A percentile compares a stretch with the other conserved stretches of the same genome.
phyloP scores from a whole-genome alignment of 64 coral and sea anemone genomes.

The Anthopleura sola region DNA sequence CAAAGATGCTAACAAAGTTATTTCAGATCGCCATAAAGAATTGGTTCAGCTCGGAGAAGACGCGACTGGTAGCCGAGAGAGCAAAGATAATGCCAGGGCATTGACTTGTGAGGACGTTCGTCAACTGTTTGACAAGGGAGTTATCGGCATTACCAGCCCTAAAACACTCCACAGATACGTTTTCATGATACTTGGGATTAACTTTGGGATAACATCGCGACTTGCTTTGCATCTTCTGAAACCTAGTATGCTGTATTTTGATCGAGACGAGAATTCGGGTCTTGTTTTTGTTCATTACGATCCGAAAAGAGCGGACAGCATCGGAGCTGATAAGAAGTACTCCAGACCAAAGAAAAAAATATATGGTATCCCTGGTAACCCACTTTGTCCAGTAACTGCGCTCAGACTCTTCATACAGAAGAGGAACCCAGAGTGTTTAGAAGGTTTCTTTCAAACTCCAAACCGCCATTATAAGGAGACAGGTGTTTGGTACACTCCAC shows the following conservation, averaged over 20 bases:
- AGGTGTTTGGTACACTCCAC: conserved; percentile 73
- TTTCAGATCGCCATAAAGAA: conserved; percentile 23
- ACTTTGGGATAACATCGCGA: conserved; percentile 79
- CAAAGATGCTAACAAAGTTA: conserved; percentile 26
- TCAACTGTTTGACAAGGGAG: conserved; percentile 61
- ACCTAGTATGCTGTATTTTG: conserved; percentile 73
- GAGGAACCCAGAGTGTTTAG: conserved; percentile 25
- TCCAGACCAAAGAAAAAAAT: conserved; percentile 39
- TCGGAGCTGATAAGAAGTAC: conserved; percentile 30
- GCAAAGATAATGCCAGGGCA: conserved; percentile 27
- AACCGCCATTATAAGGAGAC: conserved; percentile 65
- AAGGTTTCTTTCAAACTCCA: conserved; percentile 74
- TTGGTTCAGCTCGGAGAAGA: conserved; percentile 11
- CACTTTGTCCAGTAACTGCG: conserved; percentile 40
- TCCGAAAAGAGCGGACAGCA: conserved; percentile 1
- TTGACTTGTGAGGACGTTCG: conserved; percentile 56
- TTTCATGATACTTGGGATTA: conserved; percentile 74
- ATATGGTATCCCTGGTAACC: conserved; percentile 38
- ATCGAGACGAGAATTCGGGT: conserved; percentile 42
- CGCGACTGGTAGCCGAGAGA: conserved; percentile 24
- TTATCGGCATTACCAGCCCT: conserved; percentile 66
- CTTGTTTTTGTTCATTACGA: conserved; percentile 52
- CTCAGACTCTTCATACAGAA: conserved; percentile 45
- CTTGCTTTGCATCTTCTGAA: conserved; percentile 57
- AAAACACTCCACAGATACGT: conserved; percentile 70